Evolutionary conservation across 2,888 invertebrate genomes (phyloP), one percentile per base, ranked within the genome.

Genomic region (Shargacucullia verbasci): DNA sequence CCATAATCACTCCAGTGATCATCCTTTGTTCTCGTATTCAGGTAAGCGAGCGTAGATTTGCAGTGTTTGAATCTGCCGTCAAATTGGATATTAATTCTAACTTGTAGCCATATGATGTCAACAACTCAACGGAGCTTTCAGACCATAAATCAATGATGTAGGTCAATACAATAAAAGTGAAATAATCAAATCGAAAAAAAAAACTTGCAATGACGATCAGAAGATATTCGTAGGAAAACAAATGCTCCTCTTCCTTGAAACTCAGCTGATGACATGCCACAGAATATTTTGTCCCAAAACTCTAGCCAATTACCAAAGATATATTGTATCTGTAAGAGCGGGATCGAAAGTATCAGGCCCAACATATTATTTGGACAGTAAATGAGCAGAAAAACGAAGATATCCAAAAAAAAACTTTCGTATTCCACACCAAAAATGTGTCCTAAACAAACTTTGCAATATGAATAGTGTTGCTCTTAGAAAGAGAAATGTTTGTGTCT

Each of bases 11-110:
- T 95, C 96, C 20, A 96, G 96, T 59, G 97, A 98, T 82, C 98
- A 98, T 91, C 97, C 97, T 0, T 85, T 98, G 50, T 96, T 98
- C 82, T 97, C 97, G 12, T 98, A 98, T 84, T 95, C 97, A 78
- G 96, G 98, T 98, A 85, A 96, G 89, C 79, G 37, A 25, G 10
- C 46, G 0, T 7, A 13, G 33, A 2, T 35, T 7, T 29, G 2
- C 2, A 7, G 7, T 29, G 2, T 9, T 29, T 4, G 29, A 29
- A 29, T 1, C 29, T 29, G 29, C 29, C 2, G 29, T 29, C 20
- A 20, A 20, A 20, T 20, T 4, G 20, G 4, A 2, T 20, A n/a
- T n/a, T n/a, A n/a, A n/a, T n/a, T n/a, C n/a, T n/a, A n/a, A n/a
- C n/a, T n/a, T n/a, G n/a, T n/a, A n/a, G n/a, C n/a, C n/a, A n/a